Conservation (phyloP, 2,797 vertebrate genomes). For the Megalops cyprinoides region DNA sequence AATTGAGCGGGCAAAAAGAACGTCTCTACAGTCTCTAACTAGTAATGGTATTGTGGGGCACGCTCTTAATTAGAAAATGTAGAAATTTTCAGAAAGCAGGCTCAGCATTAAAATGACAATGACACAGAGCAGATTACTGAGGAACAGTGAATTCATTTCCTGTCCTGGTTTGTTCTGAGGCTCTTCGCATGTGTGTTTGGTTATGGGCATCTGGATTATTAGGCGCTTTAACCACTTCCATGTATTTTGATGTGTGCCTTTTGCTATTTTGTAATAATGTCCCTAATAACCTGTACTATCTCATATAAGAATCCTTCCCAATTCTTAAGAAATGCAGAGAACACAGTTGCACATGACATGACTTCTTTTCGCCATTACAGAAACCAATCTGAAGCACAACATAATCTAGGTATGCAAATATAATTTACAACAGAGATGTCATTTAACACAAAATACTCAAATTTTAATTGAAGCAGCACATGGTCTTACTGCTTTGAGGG, state of each 20-base stretch:
- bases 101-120: background rate
- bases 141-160: background rate
- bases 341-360: background rate
- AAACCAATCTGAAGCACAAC: background rate
- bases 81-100: background rate
- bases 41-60: background rate
- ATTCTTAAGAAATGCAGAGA: background rate
- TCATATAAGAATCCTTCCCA: background rate
- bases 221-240: background rate
- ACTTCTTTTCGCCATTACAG: background rate
- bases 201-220: background rate
- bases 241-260: background rate
- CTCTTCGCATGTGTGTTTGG: background rate
- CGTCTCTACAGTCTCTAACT: background rate
- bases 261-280: background rate
- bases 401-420: background rate
- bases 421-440: background rate
- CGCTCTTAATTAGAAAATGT: background rate
- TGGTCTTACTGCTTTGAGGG: background rate
- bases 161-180: background rate
- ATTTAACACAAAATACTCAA: no score
- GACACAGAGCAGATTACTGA: background rate
- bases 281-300: background rate
- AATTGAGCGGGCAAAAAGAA: background rate
- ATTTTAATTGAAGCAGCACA: no score